Evolutionary conservation across 2,113 vertebrate genomes (phyloP).

Genomic region (Pao palembangensis): DNA sequence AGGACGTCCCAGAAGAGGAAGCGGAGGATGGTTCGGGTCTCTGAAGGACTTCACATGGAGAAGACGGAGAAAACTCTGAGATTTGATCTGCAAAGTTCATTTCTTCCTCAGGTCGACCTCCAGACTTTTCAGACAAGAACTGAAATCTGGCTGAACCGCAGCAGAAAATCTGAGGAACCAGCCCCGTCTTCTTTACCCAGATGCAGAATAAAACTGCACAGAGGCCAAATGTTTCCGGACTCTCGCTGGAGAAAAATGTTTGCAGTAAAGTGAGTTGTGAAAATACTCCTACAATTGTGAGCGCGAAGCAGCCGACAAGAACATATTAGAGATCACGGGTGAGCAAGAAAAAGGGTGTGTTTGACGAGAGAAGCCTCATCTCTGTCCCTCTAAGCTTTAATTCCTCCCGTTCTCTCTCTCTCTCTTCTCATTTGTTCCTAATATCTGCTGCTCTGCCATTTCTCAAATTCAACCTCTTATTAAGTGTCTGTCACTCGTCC

Average conservation of each 20-base stretch:
- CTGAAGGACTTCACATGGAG: neutral
- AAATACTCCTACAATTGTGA: constrained; percentile 9
- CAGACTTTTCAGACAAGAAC: too few relatives aligned
- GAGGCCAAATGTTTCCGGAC: constrained; percentile 19
- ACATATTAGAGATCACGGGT: too few relatives aligned
- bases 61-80: neutral
- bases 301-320: too few relatives aligned
- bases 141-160: too few relatives aligned
- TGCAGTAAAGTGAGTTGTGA: constrained; percentile 10
- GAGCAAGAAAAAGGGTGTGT: neutral
- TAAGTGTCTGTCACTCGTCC: constrained; percentile 57
- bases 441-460: constrained; percentile 32
- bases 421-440: constrained; percentile 41
- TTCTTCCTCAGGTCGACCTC: neutral
- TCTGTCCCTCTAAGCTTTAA: constrained; percentile 4
- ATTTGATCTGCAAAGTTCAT: neutral
- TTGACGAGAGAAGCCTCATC: neutral
- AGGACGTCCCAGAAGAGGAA: constrained; percentile 24
- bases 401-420: constrained; percentile 37
- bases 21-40: constrained; percentile 3
- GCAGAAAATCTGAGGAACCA: neutral
- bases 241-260: constrained; percentile 40
- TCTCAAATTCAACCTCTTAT: constrained; percentile 53
- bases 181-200: constrained; percentile 2
- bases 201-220: constrained; percentile 25